Percentiles rank a stretch among this genome's conserved stretches.
These are phyloP conservation scores for Drosophila persimilis DNA, from an alignment of 1,140 invertebrate genomes.

Conservation along the genomic window DNA sequence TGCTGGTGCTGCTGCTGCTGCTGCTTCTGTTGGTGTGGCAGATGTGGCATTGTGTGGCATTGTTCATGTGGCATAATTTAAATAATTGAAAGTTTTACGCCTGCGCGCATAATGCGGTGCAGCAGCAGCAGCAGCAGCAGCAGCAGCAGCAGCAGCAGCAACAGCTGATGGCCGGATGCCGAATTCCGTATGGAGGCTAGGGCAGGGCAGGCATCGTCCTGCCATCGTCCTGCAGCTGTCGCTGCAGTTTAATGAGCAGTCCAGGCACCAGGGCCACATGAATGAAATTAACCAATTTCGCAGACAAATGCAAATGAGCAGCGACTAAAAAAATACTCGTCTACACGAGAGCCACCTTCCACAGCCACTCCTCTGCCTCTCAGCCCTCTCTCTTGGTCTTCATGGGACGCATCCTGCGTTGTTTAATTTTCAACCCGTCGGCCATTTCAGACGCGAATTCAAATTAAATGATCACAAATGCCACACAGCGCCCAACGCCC, in stretches of 20 bases:
- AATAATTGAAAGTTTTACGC: constrained; percentile 83
- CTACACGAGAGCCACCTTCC: constrained; percentile 4
- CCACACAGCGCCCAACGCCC: constrained; percentile 32
- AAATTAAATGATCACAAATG: constrained; percentile 77
- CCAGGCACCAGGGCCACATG: constrained; percentile 48
- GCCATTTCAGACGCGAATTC: constrained; percentile 65
- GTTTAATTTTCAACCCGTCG: constrained; percentile 39
- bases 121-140: background rate
- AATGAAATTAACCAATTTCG: constrained; percentile 79
- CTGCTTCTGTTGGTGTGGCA: constrained; percentile 61
- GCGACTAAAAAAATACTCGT: constrained; percentile 32
- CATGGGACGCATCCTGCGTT: constrained; percentile 31
- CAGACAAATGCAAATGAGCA: constrained; percentile 71
- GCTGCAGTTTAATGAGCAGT: constrained; percentile 65
- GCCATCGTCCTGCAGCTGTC: constrained; percentile 8
- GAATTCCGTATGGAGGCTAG: constrained; percentile 1
- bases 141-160: constrained; percentile 16
- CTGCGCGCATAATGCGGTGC: constrained; percentile 70
- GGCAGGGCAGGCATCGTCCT: background rate
- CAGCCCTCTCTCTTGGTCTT: constrained; percentile 1
- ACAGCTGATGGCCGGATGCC: constrained; percentile 63
- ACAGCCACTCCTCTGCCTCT: background rate
- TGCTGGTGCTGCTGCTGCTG: constrained; percentile 49
- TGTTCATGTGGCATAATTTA: constrained; percentile 82
- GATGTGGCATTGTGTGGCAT: constrained; percentile 73